Evolutionary conservation across 1,140 invertebrate genomes (phyloP).

Genomic region (Drosophila guanche): DNA sequence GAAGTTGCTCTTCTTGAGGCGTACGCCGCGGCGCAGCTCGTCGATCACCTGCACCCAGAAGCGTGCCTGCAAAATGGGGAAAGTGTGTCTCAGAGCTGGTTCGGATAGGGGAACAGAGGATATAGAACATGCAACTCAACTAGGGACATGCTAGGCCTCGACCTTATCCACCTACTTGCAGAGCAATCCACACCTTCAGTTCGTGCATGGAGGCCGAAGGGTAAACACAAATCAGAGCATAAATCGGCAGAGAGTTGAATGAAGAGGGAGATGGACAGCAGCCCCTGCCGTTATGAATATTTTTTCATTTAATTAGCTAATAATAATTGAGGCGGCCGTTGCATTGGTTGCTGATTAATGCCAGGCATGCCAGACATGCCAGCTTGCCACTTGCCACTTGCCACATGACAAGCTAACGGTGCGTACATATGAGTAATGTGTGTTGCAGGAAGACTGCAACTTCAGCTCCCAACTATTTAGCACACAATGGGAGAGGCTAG

Average conservation of each 20-base stretch:
- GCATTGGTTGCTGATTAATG: constrained; percentile 19
- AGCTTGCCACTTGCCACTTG: constrained; percentile 35
- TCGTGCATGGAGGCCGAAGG: constrained; percentile 84
- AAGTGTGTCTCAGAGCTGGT: neutral
- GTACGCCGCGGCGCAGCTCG: constrained; percentile 91
- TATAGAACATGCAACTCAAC: constrained; percentile 10
- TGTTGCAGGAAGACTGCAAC: constrained; percentile 51
- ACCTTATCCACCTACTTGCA: constrained; percentile 87
- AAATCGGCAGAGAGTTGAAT: constrained; percentile 8
- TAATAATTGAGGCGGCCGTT: constrained; percentile 45
- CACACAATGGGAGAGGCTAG: constrained; percentile 66
- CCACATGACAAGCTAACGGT: constrained; percentile 63
- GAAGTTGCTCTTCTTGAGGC: constrained; percentile 95
- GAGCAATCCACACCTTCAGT: constrained; percentile 89
- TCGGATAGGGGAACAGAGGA: neutral
- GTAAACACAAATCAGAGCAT: neutral
- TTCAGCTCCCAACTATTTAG: constrained; percentile 46
- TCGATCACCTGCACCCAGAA: constrained; percentile 98
- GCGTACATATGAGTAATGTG: constrained; percentile 71
- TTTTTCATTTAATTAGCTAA: constrained; percentile 71
- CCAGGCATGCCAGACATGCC: constrained; percentile 6
- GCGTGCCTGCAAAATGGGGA: constrained; percentile 88
- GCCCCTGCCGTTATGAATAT: constrained; percentile 35
- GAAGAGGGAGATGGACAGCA: constrained; percentile 4
- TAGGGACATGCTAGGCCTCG: neutral